Evolutionary conservation across 1,140 invertebrate species (phyloP), one percentile per base, ranked within the genome.

Genomic region (Scaptomyza montana): DNA sequence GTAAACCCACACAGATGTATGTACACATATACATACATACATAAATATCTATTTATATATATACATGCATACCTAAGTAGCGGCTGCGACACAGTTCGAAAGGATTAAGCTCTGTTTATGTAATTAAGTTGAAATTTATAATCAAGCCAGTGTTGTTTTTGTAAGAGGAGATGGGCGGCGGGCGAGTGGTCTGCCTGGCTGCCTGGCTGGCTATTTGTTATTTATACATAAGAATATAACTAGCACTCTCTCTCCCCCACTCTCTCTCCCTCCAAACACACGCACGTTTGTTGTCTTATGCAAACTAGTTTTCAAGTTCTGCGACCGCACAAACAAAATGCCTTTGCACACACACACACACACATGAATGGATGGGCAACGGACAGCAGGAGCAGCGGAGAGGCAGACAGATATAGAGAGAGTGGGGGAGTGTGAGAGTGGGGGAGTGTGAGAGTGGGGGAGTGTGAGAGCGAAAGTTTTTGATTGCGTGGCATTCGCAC

Each of bases 121-220:
- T 89, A 89, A 89, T 89, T 89, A 89, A 89, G 84, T 89, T 89
- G 84, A 89, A 89, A 89, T 89, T 89, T 89, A 89, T 89, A 89
- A 89, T 89, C 84, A 86, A 86, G 82, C 75, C 82, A 87, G 59
- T 62, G 63, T 36, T 12, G 10, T 41, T 57, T 70, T 74, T 36
- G 30, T 6, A 1, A 30, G 30, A 7, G 6, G 30, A 1, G 16
- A 16, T 16, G 16, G 16, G 16, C 16, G 16, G 16, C 16, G 16
- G 74, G 67, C 45, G 13, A 39, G 12, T 53, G 49, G 25, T 63
- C 5, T 49, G 55, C 21, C 47, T 39, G 30, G 43, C 5, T 49
- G 55, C 21, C 47, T 39, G 30, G 43, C 50, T 59, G 12, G 39
- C 56, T 59, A 59, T 13, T 55, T 12, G 33, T 50, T 72, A 21